Evolutionary conservation across 2,797 vertebrate genomes (phyloP).

Genomic region (Anabacerthia variegaticeps): DNA sequence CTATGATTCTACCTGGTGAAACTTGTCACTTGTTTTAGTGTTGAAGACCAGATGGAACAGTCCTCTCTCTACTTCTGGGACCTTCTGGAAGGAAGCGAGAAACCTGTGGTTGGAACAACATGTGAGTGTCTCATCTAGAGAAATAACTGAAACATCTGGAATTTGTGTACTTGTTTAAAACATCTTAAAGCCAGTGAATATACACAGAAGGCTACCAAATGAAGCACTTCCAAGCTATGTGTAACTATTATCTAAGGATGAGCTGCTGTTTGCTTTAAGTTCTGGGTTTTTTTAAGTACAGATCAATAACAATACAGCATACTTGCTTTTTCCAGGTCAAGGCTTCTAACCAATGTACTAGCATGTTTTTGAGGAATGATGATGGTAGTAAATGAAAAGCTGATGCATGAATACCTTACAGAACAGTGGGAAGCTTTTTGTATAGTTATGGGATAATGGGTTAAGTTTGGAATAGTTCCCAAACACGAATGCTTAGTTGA

Average conservation of each 20-base stretch:
- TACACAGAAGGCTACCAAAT: neutral
- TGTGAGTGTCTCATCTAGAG: slow-evolving; percentile 81
- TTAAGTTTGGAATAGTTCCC: neutral
- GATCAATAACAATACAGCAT: neutral
- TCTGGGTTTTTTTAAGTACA: neutral
- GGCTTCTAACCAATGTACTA: neutral
- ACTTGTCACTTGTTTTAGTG: slow-evolving; percentile 59
- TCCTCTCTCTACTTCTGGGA: slow-evolving; percentile 87
- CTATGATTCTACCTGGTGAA: neutral
- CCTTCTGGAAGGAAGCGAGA: slow-evolving; percentile 91
- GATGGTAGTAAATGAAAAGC: neutral
- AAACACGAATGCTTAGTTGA: neutral
- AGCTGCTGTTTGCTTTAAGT: neutral
- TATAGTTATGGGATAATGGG: neutral
- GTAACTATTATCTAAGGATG: neutral
- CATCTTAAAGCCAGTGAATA: neutral
- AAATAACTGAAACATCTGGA: neutral
- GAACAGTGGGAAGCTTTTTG: neutral
- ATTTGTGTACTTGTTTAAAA: neutral
- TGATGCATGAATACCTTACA: neutral
- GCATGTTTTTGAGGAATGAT: neutral
- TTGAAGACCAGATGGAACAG: slow-evolving; percentile 91
- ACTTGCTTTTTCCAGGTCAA: neutral
- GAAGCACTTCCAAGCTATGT: neutral
- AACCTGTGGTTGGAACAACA: slow-evolving; percentile 89